Conservation (phyloP, 2,797 vertebrate species). For the Pipistrellus kuhlii region DNA sequence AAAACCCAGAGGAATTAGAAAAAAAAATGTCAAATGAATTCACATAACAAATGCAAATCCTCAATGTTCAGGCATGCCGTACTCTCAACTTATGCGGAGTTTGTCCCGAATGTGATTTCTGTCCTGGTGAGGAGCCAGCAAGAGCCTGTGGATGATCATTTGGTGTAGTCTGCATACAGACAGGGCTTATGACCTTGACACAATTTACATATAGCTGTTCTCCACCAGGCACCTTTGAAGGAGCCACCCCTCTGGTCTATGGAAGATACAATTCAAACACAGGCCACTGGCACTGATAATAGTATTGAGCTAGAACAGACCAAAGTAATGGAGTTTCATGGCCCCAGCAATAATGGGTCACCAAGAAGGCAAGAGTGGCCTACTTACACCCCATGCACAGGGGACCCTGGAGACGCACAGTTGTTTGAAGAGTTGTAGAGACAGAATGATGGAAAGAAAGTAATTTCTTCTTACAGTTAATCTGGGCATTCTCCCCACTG, state of each 20-base stretch:
- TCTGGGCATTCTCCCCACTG: neutral
- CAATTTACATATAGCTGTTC: neutral
- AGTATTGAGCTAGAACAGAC: neutral
- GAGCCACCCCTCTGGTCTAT: neutral
- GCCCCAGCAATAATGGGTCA: neutral
- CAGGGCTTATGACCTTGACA: neutral
- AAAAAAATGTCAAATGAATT: conserved; percentile 69
- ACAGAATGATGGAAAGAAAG: neutral
- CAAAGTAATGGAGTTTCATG: neutral
- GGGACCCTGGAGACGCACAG: accelerated
- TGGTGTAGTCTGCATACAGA: neutral
- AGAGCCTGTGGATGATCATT: neutral
- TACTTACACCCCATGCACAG: accelerated
- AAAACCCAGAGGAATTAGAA: conserved; percentile 78
- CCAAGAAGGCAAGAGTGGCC: neutral
- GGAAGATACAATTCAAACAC: neutral
- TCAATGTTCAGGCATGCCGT: neutral
- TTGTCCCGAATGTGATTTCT: neutral
- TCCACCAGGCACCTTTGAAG: neutral
- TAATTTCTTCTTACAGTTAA: neutral
- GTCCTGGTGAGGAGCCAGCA: neutral
- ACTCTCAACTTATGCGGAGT: neutral
- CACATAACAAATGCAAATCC: conserved; percentile 75
- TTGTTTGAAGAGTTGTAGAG: neutral
- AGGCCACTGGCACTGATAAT: neutral